Conservation (phyloP, 2,888 invertebrate species). For the Idaea aversata region DNA sequence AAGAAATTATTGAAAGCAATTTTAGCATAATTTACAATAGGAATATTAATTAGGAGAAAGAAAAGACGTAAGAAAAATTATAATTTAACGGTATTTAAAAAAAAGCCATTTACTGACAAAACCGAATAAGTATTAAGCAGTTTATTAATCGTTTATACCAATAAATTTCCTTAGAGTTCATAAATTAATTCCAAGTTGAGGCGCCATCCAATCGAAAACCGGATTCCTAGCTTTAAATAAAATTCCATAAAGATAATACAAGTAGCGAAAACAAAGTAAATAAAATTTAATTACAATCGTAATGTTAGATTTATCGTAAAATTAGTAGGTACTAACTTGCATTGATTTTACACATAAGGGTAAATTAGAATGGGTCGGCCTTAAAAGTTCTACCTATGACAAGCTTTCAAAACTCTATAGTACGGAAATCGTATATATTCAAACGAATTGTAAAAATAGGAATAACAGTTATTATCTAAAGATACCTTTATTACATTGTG, state of each 20-base stretch:
- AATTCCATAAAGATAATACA: neutral
- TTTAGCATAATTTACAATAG: neutral
- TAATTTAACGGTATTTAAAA: neutral
- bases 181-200: neutral
- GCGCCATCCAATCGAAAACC: neutral
- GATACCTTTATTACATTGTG: too few relatives aligned
- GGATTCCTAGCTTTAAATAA: neutral
- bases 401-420: too few relatives aligned
- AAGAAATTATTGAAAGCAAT: neutral
- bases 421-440: too few relatives aligned
- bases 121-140: neutral
- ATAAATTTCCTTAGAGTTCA: neutral
- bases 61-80: too few relatives aligned
- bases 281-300: neutral
- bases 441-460: too few relatives aligned
- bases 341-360: neutral
- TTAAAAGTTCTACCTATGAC: neutral
- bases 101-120: neutral
- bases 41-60: neutral
- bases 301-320: neutral
- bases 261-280: neutral
- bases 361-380: neutral
- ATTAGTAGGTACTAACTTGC: neutral
- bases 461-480: too few relatives aligned
- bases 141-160: neutral